Evolutionary conservation across 2,113 vertebrate genomes (phyloP), one percentile per base, ranked within the genome.

Genomic region (Cricetomys ansorgei): DNA sequence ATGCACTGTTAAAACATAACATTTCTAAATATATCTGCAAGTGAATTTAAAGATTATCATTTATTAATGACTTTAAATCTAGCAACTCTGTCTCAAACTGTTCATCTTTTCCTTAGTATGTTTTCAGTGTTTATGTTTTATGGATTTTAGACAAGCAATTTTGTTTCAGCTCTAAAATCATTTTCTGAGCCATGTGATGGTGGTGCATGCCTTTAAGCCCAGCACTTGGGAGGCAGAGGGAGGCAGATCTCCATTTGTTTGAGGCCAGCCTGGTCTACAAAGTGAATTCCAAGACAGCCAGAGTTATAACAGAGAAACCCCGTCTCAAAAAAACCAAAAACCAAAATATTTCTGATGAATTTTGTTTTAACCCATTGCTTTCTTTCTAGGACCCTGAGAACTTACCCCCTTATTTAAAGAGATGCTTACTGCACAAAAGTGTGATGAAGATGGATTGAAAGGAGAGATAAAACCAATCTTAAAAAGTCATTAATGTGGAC

Each of bases 41-140:
- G 25, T 64, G 1, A 96, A 72, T 27, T 88, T 88, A 48, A 73
- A 67, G 45, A 1, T 6, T 81, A 55, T 11, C 10, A 29, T 53
- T 80, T 59, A 62, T 59, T 88, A 94, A 92, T 92, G 15, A 43
- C 16, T 88, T 77, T 79, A 91, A 92, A 87, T n/a, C 7, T 55
- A 45, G 2, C 4, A 90, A n/a, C 4, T 11, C 11, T 65, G n/a
- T 31, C 65, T 86, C 25, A 89, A 92, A 67, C 27, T 64, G 37
- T 73, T 89, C 64, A 92, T 62, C 3, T 65, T 45, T 89, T 76
- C 10, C 21, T 70, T 25, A 31, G 15, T 3, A 1, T 34, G 31
- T 59, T 45, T 72, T 25, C 65, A 10, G 81, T 13, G 43, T 34
- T 69, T 91, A 87, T 9, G 2, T 16, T 57, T 88, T 79, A 45